Evolutionary conservation across 2,888 invertebrate genomes (phyloP).

Genomic region (Chirona hameri): DNA sequence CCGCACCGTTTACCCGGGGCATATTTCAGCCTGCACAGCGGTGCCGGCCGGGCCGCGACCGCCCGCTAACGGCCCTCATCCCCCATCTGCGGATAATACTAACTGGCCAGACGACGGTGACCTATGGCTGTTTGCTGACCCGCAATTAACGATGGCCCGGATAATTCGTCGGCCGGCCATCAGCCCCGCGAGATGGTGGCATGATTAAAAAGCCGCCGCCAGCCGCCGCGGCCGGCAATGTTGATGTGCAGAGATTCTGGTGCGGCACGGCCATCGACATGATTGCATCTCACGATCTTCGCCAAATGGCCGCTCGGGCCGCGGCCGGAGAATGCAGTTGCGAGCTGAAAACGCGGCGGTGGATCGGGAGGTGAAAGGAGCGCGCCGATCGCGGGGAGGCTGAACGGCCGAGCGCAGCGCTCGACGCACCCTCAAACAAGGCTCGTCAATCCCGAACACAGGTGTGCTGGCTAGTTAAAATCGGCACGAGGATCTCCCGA

Average conservation of each 20-base stretch:
- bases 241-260: not conserved
- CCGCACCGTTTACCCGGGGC: not conserved
- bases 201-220: not conserved
- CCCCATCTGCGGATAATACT: not conserved
- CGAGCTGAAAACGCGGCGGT: too few species aligned
- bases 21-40: not conserved
- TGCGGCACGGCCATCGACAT: not conserved
- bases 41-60: not conserved
- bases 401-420: too few species aligned
- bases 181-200: not conserved
- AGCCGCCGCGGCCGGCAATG: not conserved
- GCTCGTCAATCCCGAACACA: too few species aligned
- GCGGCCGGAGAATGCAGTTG: too few species aligned
- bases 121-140: constrained; percentile 2
- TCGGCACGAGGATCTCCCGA: too few species aligned
- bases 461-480: too few species aligned
- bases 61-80: not conserved
- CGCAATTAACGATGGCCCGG: not conserved
- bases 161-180: not conserved
- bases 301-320: not conserved
- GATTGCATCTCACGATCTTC: constrained; percentile 2
- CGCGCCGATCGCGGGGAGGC: too few species aligned
- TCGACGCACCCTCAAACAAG: too few species aligned
- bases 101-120: not conserved
- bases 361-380: too few species aligned